A percentile compares a stretch with the other conserved stretches of the same genome.
Conservation (phyloP, 1,140 invertebrate genomes). For the Ylistrum balloti region DNA sequence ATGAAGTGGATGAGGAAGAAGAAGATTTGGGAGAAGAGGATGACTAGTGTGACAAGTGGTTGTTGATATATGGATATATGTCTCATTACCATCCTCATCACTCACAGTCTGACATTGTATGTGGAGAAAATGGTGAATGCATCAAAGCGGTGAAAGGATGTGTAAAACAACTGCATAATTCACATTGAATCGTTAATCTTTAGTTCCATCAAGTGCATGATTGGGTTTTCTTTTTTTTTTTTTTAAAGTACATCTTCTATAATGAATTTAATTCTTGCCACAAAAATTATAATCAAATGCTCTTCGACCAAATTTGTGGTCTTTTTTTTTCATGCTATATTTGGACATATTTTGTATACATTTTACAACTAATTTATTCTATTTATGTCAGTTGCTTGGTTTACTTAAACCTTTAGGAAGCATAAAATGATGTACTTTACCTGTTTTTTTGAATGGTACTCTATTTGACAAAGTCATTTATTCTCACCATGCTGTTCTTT, state of each 20-base stretch:
- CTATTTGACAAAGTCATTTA: not conserved
- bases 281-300: slow-evolving; percentile 13
- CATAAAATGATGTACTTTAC: not conserved
- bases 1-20: slow-evolving; percentile 69
- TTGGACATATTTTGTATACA: slow-evolving; percentile 19
- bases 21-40: slow-evolving; percentile 71
- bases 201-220: not conserved
- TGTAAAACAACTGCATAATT: not conserved
- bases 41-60: slow-evolving; percentile 56
- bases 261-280: not conserved
- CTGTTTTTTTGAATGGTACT: not conserved
- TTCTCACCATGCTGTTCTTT: not conserved
- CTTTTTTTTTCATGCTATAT: not conserved
- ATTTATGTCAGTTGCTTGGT: not conserved
- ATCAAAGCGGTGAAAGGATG: not conserved
- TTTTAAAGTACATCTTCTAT: not conserved
- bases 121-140: slow-evolving; percentile 22
- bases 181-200: not conserved
- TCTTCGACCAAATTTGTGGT: not conserved
- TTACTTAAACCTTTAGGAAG: not conserved
- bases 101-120: slow-evolving; percentile 38
- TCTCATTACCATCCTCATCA: slow-evolving; percentile 33
- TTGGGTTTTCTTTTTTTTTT: not conserved
- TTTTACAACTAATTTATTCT: slow-evolving; percentile 36
- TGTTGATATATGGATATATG: slow-evolving; percentile 28